Percentiles rank a stretch among this genome's conserved stretches.
Evolutionary conservation across 2,888 invertebrate species (phyloP).

Genomic region (Drepana falcataria): DNA sequence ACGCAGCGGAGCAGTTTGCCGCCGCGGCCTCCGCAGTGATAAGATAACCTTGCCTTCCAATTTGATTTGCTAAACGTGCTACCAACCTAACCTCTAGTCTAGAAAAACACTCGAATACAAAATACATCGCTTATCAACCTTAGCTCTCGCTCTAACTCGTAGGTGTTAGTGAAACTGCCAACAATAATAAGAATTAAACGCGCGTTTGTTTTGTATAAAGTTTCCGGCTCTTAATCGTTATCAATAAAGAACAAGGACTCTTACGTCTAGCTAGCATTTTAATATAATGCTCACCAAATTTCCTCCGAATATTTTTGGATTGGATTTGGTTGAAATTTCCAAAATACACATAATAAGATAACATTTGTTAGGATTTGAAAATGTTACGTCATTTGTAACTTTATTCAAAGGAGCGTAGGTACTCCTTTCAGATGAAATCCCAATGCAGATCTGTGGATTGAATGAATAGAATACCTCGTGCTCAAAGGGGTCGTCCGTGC

Average conservation of each 20-base stretch:
- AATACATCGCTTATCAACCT: constrained; percentile 47
- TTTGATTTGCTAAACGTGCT: constrained; percentile 53
- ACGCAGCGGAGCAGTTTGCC: constrained; percentile 29
- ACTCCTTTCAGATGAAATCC: constrained; percentile 3
- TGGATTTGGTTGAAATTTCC: too few species aligned
- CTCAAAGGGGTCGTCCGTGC: constrained; percentile 68
- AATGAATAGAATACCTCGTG: constrained; percentile 58
- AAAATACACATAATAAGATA: too few species aligned
- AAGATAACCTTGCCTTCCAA: constrained; percentile 77
- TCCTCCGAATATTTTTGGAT: neutral
- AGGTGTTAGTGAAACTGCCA: neutral
- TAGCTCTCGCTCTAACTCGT: constrained; percentile 7
- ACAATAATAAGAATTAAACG: neutral
- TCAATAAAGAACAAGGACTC: constrained; percentile 20
- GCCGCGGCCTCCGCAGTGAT: constrained; percentile 55
- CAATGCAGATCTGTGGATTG: constrained; percentile 19
- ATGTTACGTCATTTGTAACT: too few species aligned
- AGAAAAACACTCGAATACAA: constrained; percentile 39
- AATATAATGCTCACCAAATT: neutral
- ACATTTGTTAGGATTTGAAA: too few species aligned
- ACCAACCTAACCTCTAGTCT: constrained; percentile 23
- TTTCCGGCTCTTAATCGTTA: constrained; percentile 20
- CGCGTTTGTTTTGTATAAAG: constrained; percentile 7
- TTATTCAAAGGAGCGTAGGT: neutral
- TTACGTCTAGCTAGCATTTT: neutral